A percentile compares a stretch with the other conserved stretches of the same genome.
These are phyloP conservation scores for Synanthedon formicaeformis DNA, from an alignment of 2,888 invertebrate species.

Conservation along the genomic window DNA sequence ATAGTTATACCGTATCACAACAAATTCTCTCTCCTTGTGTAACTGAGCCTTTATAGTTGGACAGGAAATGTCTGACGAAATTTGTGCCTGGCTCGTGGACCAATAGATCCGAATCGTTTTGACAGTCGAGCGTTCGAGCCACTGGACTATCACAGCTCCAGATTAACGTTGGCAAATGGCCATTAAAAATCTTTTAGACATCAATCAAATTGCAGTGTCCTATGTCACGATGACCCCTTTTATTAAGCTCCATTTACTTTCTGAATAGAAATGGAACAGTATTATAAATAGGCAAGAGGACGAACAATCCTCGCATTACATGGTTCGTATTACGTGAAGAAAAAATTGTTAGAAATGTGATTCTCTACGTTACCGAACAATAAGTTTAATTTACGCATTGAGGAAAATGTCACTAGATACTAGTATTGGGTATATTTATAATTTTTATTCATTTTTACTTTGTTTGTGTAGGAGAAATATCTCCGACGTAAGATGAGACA, in stretches of 20 bases:
- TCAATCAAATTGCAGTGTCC: constrained; percentile 12
- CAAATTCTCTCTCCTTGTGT: too few species aligned
- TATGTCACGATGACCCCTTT: constrained; percentile 26
- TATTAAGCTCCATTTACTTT: constrained; percentile 41
- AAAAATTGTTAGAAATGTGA: constrained; percentile 54
- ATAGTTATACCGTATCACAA: too few species aligned
- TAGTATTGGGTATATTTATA: too few species aligned
- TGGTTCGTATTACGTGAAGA: constrained; percentile 38
- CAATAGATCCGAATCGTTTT: too few species aligned
- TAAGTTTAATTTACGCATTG: constrained; percentile 54
- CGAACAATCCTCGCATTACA: constrained; percentile 42
- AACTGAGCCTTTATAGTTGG: too few species aligned
- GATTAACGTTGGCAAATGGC: background rate
- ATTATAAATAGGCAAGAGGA: constrained; percentile 50
- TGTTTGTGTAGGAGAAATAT: too few species aligned
- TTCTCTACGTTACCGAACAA: constrained; percentile 55
- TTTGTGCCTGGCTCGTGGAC: too few species aligned
- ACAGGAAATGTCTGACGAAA: too few species aligned
- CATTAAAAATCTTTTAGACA: background rate
- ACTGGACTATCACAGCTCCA: too few species aligned
- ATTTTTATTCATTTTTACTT: too few species aligned
- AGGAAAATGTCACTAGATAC: constrained; percentile 29
- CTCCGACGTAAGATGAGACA: too few species aligned
- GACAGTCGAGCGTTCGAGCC: background rate
- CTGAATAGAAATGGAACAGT: constrained; percentile 35